phyloP scores from a whole-genome alignment of 2,888 invertebrate species.

The Linnaemya tessellans region DNA sequence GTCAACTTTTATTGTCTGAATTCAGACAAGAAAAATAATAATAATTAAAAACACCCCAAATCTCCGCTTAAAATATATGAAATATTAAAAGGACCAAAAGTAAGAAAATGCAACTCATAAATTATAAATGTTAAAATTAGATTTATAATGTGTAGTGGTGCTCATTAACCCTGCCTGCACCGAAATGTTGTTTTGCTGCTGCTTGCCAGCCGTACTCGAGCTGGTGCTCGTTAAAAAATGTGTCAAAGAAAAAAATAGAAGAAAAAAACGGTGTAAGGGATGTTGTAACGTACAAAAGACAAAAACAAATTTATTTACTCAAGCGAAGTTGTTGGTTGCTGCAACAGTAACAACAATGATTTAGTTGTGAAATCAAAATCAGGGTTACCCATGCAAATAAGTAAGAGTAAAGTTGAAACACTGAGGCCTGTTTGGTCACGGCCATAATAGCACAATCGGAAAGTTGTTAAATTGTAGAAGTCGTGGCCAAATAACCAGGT shows the following conservation, averaged over 20 bases:
- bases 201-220: background rate
- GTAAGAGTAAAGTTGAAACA: slow-evolving; percentile 23
- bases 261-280: slow-evolving; percentile 46
- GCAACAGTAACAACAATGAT: slow-evolving; percentile 52
- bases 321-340: slow-evolving; percentile 39
- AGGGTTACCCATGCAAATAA: slow-evolving; percentile 70
- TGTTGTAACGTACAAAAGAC: slow-evolving; percentile 40
- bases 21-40: slow-evolving; percentile 14
- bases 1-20: slow-evolving; percentile 59
- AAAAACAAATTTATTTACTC: slow-evolving; percentile 28
- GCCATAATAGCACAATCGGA: background rate
- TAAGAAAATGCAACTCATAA: slow-evolving; percentile 57
- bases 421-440: background rate
- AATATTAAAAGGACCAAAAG: slow-evolving; percentile 45
- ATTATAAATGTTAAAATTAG: slow-evolving; percentile 71
- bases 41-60: slow-evolving; percentile 59
- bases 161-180: slow-evolving; percentile 69
- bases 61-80: slow-evolving; percentile 37
- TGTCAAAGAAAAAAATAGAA: slow-evolving; percentile 3
- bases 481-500: too few species aligned
- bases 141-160: slow-evolving; percentile 68
- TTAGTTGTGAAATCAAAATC: slow-evolving; percentile 54
- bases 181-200: slow-evolving; percentile 1
- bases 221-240: slow-evolving; percentile 38
- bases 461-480: too few species aligned